Evolutionary conservation across 2,113 vertebrate species (phyloP), one percentile per base, ranked within the genome.

Genomic region (Myotis lucifugus): DNA sequence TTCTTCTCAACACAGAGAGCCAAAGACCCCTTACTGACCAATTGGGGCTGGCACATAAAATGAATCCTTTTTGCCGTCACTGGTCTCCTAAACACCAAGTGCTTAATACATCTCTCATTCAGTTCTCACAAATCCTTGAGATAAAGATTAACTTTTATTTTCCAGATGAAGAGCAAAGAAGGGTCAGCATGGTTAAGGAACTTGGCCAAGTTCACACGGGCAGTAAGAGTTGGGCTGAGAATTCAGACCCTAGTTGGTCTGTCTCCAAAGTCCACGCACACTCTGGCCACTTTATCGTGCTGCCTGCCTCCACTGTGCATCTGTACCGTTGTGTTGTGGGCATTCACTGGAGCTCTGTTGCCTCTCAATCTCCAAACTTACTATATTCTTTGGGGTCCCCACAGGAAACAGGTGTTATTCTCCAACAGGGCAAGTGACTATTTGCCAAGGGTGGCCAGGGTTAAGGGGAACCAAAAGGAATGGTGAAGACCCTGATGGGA

Each of bases 121-220:
- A 59, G 18, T 72, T 48, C 73, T 78, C 48, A 18, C 54, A 94
- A 81, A 89, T 50, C 61, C 82, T 23, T 17, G 34, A 88, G 23
- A 59, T 59, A 83, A 86, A 54, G 12, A 79, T 67, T 83, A 73
- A 69, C 66, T 81, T 91, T 67, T 85, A 85, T 81, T 93, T 92
- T 56, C 69, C 94, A 70, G 37, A 48, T 21, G 40, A 79, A 85
- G 74, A 93, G 85, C 17, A 42, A 73, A 90, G 32, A 66, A 88
- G 17, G 8, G 18, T 89, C 52, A 61, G 46, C 32, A 27, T 61
- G 40, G 9, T 46, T 86, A 74, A 86, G 21, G 40, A 83, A n/a
- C 69, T 66, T 66, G 37, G 70, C 17, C 8, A 3, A 78, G 25
- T 61, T 61, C 77, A 79, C 64, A 85, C 2, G 46, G 56, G 25